Percentiles rank a stretch among this genome's conserved stretches.
These are phyloP conservation scores for Naso thynnoides DNA, from an alignment of 2,797 vertebrate genomes.

Conservation along the genomic window DNA sequence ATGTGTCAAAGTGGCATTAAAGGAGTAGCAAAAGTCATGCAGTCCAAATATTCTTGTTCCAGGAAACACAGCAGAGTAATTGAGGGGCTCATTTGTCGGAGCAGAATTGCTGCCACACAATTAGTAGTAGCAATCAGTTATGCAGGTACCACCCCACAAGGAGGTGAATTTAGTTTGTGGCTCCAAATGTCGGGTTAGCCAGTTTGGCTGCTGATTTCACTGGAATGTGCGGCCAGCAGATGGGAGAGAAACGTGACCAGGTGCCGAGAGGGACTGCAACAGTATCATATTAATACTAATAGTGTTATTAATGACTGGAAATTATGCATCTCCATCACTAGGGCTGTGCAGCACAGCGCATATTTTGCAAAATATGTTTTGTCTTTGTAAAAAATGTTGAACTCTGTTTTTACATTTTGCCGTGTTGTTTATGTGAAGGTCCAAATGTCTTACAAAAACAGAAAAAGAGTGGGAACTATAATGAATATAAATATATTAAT, in stretches of 20 bases:
- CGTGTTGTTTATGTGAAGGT: too few species aligned
- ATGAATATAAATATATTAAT: too few species aligned
- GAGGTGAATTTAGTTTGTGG: constrained; percentile 60
- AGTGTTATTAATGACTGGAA: constrained; percentile 33
- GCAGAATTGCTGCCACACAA: constrained; percentile 51
- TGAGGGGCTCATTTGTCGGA: constrained; percentile 49
- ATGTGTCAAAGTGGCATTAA: constrained; percentile 26
- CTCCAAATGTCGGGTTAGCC: constrained; percentile 46
- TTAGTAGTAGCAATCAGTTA: constrained; percentile 58
- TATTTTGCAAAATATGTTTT: not conserved
- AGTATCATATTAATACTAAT: constrained; percentile 24
- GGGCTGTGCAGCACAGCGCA: not conserved
- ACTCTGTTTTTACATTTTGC: not conserved
- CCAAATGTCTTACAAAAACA: too few species aligned
- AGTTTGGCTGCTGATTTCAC: constrained; percentile 52
- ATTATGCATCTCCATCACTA: not conserved
- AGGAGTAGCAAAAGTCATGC: constrained; percentile 12
- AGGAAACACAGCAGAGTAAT: constrained; percentile 44
- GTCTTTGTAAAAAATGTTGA: not conserved
- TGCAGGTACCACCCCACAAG: constrained; percentile 59
- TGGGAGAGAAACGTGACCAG: constrained; percentile 50
- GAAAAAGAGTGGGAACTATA: too few species aligned
- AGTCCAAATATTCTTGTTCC: constrained; percentile 35
- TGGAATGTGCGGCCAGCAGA: constrained; percentile 57
- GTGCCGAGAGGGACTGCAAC: constrained; percentile 48